Percentiles rank a stretch among this genome's conserved stretches.
phyloP scores from a whole-genome alignment of 2,113 vertebrate species.

The Atractosteus spatula region DNA sequence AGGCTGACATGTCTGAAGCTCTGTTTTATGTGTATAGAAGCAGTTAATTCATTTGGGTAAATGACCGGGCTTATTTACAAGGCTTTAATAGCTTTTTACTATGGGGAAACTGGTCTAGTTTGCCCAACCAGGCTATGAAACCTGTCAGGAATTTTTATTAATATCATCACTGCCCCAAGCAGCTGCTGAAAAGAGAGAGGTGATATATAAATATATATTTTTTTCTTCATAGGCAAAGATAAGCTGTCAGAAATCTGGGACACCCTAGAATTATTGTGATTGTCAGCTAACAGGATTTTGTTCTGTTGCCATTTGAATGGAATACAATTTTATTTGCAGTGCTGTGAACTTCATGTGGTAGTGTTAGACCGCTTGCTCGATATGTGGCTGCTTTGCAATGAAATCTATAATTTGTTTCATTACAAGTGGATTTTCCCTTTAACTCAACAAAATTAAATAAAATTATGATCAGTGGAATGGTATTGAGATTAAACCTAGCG shows the following conservation, averaged over 20 bases:
- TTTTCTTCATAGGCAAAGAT: constrained; percentile 39
- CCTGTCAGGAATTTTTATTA: constrained; percentile 34
- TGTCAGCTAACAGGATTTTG: constrained; percentile 55
- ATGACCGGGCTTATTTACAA: constrained; percentile 7
- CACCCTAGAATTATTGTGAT: constrained; percentile 54
- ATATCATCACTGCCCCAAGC: constrained; percentile 7
- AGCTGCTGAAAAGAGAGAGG: constrained; percentile 24
- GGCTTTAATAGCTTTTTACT: not conserved
- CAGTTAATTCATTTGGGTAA: constrained; percentile 2
- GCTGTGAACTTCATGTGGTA: constrained; percentile 52
- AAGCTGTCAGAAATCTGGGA: constrained; percentile 47
- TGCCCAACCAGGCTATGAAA: constrained; percentile 27
- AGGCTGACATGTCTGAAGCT: not conserved
- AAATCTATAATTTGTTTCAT: constrained; percentile 59
- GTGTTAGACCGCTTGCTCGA: not conserved
- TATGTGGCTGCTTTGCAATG: constrained; percentile 25
- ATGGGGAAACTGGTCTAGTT: constrained; percentile 32
- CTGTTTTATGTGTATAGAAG: constrained; percentile 11
- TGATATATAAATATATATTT: constrained; percentile 42
- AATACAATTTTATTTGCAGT: constrained; percentile 57
- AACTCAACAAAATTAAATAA: constrained; percentile 71
- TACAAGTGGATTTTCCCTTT: constrained; percentile 67
- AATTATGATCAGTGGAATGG: constrained; percentile 70
- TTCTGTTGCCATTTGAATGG: constrained; percentile 40
- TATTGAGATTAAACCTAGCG: constrained; percentile 61